Conservation (phyloP, 2,797 vertebrate genomes). For the Anisognathus igniventris region DNA sequence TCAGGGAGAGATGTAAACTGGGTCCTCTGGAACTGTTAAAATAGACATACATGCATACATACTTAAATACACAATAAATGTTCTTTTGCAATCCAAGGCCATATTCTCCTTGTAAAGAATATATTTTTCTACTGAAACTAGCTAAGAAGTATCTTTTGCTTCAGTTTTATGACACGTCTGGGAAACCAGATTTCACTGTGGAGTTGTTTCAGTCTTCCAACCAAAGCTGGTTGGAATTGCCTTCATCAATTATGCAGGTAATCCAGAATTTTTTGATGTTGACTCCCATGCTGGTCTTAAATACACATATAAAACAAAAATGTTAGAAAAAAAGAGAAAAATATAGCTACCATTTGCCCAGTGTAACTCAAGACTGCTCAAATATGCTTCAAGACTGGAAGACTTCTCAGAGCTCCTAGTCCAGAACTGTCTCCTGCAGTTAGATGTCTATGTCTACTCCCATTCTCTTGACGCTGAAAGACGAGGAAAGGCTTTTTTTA, state of each 20-base stretch:
- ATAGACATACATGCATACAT: background rate
- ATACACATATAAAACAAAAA: background rate
- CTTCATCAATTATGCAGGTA: background rate
- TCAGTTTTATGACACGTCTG: background rate
- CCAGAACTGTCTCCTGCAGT: background rate
- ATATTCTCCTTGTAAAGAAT: background rate
- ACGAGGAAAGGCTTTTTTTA: background rate
- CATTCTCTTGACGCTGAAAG: background rate
- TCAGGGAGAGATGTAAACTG: background rate
- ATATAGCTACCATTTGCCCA: background rate
- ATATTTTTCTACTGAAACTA: background rate
- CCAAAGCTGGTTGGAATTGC: background rate
- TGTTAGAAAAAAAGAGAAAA: background rate
- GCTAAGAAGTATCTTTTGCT: background rate
- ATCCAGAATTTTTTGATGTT: background rate
- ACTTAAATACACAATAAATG: background rate
- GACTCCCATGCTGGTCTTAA: background rate
- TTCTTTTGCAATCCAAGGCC: background rate
- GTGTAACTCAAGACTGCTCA: background rate
- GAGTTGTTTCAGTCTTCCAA: background rate
- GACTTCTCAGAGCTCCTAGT: background rate
- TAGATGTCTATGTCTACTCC: background rate
- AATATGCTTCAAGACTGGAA: background rate
- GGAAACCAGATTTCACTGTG: accelerated
- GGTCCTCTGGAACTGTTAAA: background rate